Evolutionary conservation across 2,888 invertebrate genomes (phyloP), one percentile per base, ranked within the genome.

Genomic region (Tipula confusa): DNA sequence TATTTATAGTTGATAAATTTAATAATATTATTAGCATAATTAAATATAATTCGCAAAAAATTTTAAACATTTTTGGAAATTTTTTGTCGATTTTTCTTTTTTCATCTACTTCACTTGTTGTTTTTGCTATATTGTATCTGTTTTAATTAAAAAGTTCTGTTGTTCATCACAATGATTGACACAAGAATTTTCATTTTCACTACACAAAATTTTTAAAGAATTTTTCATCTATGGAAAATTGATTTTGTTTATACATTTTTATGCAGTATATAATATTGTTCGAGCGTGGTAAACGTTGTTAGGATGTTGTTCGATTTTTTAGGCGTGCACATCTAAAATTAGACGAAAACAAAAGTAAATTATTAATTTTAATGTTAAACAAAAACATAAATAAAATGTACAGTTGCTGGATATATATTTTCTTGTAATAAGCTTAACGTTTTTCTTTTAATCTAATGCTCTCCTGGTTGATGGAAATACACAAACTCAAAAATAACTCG

Each of bases 101-200:
- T 43, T 43, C 2, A 9, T 80, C 15, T 31, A 29, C 1, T 80
- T n/a, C n/a, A n/a, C n/a, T 29, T 29, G 13, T 48, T 43, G n/a
- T 43, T 43, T 43, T 15, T 29, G 1, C 7, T 80, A n/a, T n/a
- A n/a, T n/a, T 80, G 4, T 29, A 13, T n/a, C 29, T 29, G 29
- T 80, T 80, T 31, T 29, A 80, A 31, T 80, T 29, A 80, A 80
- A 80, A 29, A 29, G 29, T 80, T 29, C 31, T 80, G 15, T n/a
- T n/a, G n/a, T n/a, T 80, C 80, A 80, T 80, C 31, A 80, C 31
- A 80, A 80, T 80, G 80, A 80, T 80, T 80, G 80, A 80, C 80
- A 80, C 80, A 80, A 29, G 80, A 80, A 80, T 80, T 80, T 80
- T 29, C 29, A 80, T 80, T 80, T 80, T 80, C 18, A 80, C 31